These are phyloP conservation scores for Tenthredo amoena DNA, from an alignment of 2,888 invertebrate genomes.

Conservation along the genomic window DNA sequence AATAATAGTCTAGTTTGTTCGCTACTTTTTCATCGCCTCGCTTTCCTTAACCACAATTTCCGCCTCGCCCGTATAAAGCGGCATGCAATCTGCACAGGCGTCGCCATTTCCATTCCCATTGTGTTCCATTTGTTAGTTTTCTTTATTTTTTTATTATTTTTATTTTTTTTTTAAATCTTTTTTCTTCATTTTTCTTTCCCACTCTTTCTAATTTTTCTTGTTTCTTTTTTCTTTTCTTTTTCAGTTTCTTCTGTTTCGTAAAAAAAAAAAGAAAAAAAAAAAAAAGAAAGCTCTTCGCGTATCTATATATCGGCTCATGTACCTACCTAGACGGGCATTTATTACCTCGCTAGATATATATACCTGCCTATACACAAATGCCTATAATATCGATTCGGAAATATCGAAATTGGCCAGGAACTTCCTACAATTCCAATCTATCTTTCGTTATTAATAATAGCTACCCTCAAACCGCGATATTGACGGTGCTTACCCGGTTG, in stretches of 20 bases:
- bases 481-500: neutral
- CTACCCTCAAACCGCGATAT: neutral
- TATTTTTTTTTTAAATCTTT: neutral
- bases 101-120: conserved; percentile 37
- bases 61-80: conserved; percentile 10
- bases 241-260: neutral
- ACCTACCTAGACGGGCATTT: neutral
- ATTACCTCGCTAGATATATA: neutral
- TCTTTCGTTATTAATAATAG: neutral
- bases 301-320: neutral
- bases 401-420: neutral
- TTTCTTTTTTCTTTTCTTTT: neutral
- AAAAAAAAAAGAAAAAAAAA: neutral
- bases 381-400: neutral
- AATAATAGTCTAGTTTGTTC: conserved; percentile 47
- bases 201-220: neutral
- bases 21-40: conserved; percentile 42
- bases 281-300: neutral
- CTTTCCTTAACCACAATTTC: conserved; percentile 42
- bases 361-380: neutral
- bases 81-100: conserved; percentile 39
- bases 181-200: neutral
- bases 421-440: neutral
- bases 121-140: conserved; percentile 19
- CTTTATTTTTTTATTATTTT: neutral